Conservation (phyloP, 2,888 invertebrate genomes). For the Drosophila tanythrix region DNA sequence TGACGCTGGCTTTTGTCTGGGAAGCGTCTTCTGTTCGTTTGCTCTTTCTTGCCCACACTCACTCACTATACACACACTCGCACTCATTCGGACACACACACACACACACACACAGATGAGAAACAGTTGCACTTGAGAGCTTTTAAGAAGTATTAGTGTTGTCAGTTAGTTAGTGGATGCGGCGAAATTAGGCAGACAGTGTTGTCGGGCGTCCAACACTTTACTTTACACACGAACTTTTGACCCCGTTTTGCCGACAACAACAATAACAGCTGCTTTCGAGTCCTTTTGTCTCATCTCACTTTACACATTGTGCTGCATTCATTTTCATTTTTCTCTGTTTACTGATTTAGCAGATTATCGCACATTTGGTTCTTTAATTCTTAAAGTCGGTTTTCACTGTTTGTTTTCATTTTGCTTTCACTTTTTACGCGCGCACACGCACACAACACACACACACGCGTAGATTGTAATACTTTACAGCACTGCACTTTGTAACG, state of each 20-base stretch:
- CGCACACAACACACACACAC: conserved; percentile 17
- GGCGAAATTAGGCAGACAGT: conserved; percentile 59
- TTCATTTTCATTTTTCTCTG: conserved; percentile 12
- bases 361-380: conserved; percentile 17
- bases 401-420: conserved; percentile 42
- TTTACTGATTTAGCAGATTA: conserved; percentile 51
- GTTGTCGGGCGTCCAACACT: conserved; percentile 22
- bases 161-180: conserved; percentile 57
- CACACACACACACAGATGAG: conserved; percentile 3
- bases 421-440: conserved; percentile 47
- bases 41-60: conserved; percentile 3
- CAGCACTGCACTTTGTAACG: not conserved
- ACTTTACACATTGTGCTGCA: conserved; percentile 33
- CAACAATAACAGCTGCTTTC: conserved; percentile 60
- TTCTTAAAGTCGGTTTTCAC: conserved; percentile 13
- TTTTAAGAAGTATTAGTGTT: conserved; percentile 58
- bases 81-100: conserved; percentile 3
- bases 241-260: conserved; percentile 79
- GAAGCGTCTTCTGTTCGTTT: conserved; percentile 41
- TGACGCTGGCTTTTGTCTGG: conserved; percentile 56
- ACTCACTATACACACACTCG: not conserved
- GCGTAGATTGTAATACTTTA: not conserved
- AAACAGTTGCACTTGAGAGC: conserved; percentile 63
- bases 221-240: conserved; percentile 80
- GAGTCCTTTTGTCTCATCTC: conserved; percentile 47